A percentile compares a stretch with the other conserved stretches of the same genome.
phyloP scores from a whole-genome alignment of 2,113 vertebrate genomes.

The cattle (Bos taurus) region DNA sequence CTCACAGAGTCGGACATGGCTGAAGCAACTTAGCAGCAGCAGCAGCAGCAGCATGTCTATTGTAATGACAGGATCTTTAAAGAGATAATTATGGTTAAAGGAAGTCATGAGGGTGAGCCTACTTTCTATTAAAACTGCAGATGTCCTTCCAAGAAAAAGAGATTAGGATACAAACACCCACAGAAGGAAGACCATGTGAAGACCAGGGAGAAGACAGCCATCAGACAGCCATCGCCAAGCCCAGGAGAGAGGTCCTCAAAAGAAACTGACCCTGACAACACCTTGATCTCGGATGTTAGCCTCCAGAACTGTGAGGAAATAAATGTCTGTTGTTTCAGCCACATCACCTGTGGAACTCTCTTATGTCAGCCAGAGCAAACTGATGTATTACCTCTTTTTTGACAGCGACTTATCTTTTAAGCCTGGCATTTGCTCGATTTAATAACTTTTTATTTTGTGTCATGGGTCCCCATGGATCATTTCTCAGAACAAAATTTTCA shows the following conservation, averaged over 20 bases:
- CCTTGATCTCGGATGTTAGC: neutral
- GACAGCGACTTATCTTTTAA: neutral
- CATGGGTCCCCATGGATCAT: neutral
- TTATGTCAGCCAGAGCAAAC: neutral
- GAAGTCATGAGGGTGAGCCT: neutral
- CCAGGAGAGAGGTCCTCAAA: neutral
- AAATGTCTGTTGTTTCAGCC: neutral
- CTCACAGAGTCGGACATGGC: too few species aligned
- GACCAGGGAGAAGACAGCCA: neutral
- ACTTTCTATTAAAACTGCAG: neutral
- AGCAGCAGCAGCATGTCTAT: too few species aligned
- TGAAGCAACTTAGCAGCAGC: too few species aligned
- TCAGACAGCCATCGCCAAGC: neutral
- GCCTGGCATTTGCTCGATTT: neutral
- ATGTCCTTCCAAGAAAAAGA: neutral
- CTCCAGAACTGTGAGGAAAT: neutral
- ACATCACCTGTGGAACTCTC: neutral
- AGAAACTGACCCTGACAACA: neutral
- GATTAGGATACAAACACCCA: neutral
- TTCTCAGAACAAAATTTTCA: constrained; percentile 3
- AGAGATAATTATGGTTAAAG: neutral
- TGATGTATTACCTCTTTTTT: neutral
- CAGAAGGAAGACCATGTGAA: neutral
- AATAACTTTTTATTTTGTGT: neutral
- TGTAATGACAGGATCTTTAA: neutral